Evolutionary conservation across 2,888 invertebrate genomes (phyloP), one percentile per base, ranked within the genome.

Genomic region (Netelia virgata): DNA sequence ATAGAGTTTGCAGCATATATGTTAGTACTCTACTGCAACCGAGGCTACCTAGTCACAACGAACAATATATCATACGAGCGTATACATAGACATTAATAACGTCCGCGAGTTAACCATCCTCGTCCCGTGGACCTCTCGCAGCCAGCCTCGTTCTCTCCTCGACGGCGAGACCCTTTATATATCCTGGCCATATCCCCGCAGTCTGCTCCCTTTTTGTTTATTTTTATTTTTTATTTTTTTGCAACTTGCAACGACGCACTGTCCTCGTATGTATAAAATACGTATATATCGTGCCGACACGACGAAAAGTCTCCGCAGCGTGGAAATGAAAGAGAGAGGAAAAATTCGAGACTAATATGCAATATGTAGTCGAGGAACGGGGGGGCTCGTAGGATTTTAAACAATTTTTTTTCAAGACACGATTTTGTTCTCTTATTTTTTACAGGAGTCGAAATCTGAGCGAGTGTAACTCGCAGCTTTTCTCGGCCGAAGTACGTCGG

Each of bases 391-490:
- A 20, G 50, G 55, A 75, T 79, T 10, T 64, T 78, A 36, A 36
- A 36, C 36, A 36, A 36, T 74, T 81, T 41, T 70, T 66, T 73
- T 64, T 64, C 20, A 11, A 41, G 28, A n/a, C 14, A 14, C 20
- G 63, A 50, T 18, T 69, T 70, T 53, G 47, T 68, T n/a, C 59
- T 63, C 74, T 53, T 63, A 20, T 20, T 72, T 9, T 75, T 88
- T 87, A 3, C 95, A 97, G 97, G 93, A 96, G 96, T 86, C 95
- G 95, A 91, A 95, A 96, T 86, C 93, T 98, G 79, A 97, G 97
- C 89, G 97, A 97, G 89, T 95, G 96, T 88, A 96, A 96, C 86
- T 95, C 95, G 90, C 89, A 90, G 43, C 87, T 91, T n/a, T 94
- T 95, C n/a, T 95, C 96, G 55, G 94, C 96, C n/a, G 96, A 96